Percentiles rank a stretch among this genome's conserved stretches.
Evolutionary conservation across 2,888 invertebrate genomes (phyloP).

Genomic region (Ophion ventricosus): DNA sequence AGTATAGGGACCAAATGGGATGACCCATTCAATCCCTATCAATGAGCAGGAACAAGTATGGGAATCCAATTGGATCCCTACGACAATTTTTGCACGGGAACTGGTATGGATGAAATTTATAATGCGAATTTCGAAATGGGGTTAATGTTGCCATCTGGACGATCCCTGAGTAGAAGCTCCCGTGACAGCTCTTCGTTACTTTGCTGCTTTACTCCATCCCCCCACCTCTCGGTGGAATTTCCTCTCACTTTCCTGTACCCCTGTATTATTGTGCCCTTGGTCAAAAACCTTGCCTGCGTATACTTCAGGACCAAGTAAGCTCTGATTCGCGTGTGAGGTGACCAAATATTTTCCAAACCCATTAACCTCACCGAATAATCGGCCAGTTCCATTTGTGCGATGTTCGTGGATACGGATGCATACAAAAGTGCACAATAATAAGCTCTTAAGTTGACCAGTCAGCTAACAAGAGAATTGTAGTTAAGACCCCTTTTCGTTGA

Average conservation of each 20-base stretch:
- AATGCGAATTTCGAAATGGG: slow-evolving; percentile 50
- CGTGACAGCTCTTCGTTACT: slow-evolving; percentile 35
- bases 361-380: slow-evolving; percentile 26
- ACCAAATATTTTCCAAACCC: slow-evolving; percentile 55
- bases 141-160: slow-evolving; percentile 55
- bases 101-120: no score
- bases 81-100: no score
- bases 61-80: no score
- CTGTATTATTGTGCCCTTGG: slow-evolving; percentile 22
- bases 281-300: slow-evolving; percentile 8
- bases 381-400: slow-evolving; percentile 1
- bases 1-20: no score
- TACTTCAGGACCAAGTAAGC: slow-evolving; percentile 6
- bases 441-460: slow-evolving; percentile 38
- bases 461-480: slow-evolving; percentile 25
- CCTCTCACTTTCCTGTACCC: slow-evolving; percentile 1
- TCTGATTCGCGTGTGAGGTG: slow-evolving; percentile 23
- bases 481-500: slow-evolving; percentile 34
- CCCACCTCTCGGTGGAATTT: neutral
- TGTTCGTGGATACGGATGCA: slow-evolving; percentile 4
- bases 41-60: no score
- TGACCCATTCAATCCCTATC: no score
- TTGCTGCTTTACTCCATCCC: neutral
- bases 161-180: slow-evolving; percentile 53
- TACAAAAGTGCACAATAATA: neutral